Base-by-base conservation (phyloP, 2,888 invertebrate genomes). In the Plagiodera versicolora region DNA sequence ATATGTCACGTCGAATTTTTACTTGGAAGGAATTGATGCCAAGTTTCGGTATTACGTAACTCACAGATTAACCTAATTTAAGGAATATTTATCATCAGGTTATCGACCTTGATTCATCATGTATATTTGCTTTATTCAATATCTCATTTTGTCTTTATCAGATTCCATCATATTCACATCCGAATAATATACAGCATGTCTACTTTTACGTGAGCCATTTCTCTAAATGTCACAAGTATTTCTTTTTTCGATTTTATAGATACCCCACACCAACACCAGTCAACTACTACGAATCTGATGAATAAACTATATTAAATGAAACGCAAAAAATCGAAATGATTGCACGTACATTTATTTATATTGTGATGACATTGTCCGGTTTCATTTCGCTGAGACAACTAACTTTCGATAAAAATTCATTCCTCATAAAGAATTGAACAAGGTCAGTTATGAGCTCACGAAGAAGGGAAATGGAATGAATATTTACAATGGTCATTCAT, bases 41-140 rank as follows among this genome's bases (percentile, higher is more conserved):
- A 56, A 56, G 55, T 55, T 60, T 44, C 24, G 19, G 50, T 30
- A 59, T 55, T 59, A 59, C 48, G 54, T 50, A 54, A 59, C 55
- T 35, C 48, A n/a, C 6, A 11, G 30, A 16, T 24, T 35, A 30
- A 45, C 30, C 47, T 30, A 56, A 48, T 56, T 32, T 18, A 44
- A 52, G 39, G 44, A 44, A 39, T 52, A 39, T 50, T 44, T 20
- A 52, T 44, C 44, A 51, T 39, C 35, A 51, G 51, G 51, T 51
- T 32, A 51, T 18, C 32, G 19, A 51, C 51, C 51, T 51, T 51
- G 51, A 6, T 19, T 18, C 9, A 46, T 46, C 10, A 18, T 6
- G 46, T 18, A 46, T 46, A 2, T 18, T 8, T 18, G 18, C 46
- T 19, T 46, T 3, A 46, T 46, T 19, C 20, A 46, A 46, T 19